These are phyloP conservation scores for Phrynocephalus forsythii DNA, from an alignment of 2,797 vertebrate species.

Conservation along the genomic window DNA sequence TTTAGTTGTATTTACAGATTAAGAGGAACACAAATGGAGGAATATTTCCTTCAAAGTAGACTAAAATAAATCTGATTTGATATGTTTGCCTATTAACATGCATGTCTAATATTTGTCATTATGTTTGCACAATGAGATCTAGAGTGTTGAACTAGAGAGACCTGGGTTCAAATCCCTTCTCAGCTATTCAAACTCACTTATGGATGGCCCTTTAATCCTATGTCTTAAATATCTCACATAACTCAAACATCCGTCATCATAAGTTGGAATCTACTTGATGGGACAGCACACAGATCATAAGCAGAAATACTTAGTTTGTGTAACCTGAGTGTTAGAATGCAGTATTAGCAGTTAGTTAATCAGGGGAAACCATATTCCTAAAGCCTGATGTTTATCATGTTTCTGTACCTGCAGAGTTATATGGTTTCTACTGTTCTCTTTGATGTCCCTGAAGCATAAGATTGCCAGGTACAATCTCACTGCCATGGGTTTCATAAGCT, in stretches of 20 bases:
- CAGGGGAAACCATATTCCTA: not conserved
- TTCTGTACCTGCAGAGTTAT: too few species aligned
- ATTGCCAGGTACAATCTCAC: constrained; percentile 42
- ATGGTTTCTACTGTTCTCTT: too few species aligned
- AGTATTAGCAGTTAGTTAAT: not conserved
- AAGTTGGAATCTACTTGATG: too few species aligned
- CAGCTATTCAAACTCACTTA: too few species aligned
- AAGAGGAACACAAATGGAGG: not conserved
- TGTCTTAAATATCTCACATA: too few species aligned
- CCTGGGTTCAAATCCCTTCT: too few species aligned
- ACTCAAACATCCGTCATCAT: too few species aligned
- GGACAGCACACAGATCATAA: not conserved
- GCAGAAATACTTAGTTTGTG: not conserved
- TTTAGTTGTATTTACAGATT: not conserved
- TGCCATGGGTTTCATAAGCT: not conserved
- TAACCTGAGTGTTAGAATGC: not conserved
- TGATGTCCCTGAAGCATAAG: constrained; percentile 20
- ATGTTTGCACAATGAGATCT: not conserved
- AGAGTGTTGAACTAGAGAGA: too few species aligned
- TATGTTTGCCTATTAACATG: not conserved
- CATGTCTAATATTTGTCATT: not conserved
- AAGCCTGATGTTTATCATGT: not conserved
- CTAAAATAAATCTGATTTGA: not conserved
- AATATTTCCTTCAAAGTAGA: not conserved
- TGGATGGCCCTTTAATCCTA: too few species aligned